phyloP scores from a whole-genome alignment of 2,797 vertebrate species.

The Chiloscyllium punctatum region DNA sequence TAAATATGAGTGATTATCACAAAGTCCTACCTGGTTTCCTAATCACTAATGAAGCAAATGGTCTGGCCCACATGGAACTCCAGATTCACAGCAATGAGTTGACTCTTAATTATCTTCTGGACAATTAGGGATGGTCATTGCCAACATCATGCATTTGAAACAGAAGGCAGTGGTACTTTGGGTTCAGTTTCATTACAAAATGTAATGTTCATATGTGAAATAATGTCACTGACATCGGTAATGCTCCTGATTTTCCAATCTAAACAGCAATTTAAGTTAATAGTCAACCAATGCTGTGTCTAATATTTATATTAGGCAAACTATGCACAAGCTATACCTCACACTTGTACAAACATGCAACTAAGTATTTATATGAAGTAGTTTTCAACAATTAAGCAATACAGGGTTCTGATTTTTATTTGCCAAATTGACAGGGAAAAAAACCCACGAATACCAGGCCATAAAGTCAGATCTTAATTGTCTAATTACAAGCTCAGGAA shows the following conservation, averaged over 20 bases:
- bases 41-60: too few relatives aligned
- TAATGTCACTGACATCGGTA: too few relatives aligned
- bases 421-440: background rate
- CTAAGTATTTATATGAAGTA: background rate
- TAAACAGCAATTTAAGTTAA: background rate
- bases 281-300: background rate
- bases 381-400: background rate
- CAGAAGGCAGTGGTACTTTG: background rate
- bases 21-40: too few relatives aligned
- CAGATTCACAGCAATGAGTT: too few relatives aligned
- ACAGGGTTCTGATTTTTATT: background rate
- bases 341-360: background rate
- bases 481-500: background rate
- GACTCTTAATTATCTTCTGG: too few relatives aligned
- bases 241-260: too few relatives aligned
- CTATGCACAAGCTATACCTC: background rate
- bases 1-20: too few relatives aligned
- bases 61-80: too few relatives aligned
- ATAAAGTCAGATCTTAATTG: background rate
- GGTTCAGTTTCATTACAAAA: too few relatives aligned
- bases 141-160: too few relatives aligned
- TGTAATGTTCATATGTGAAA: too few relatives aligned
- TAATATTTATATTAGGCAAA: background rate
- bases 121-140: too few relatives aligned
- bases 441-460: background rate